These are phyloP conservation scores for Aphelinus certus DNA, from an alignment of 1,140 invertebrate species.

Conservation along the genomic window DNA sequence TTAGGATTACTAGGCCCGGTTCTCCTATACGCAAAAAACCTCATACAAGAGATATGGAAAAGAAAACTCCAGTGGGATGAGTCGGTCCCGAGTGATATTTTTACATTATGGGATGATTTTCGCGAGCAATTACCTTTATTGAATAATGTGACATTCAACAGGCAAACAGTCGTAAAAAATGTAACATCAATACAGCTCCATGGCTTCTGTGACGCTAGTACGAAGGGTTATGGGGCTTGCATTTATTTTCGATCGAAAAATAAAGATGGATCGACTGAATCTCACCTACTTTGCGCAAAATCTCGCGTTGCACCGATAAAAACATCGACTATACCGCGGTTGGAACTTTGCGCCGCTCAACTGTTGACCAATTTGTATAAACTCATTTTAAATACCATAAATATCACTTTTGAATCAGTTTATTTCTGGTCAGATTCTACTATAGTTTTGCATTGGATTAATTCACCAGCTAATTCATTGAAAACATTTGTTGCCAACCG, in stretches of 20 bases:
- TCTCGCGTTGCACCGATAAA: constrained; percentile 14
- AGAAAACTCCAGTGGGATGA: constrained; percentile 23
- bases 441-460: constrained; percentile 10
- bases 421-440: constrained; percentile 15
- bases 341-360: constrained; percentile 1
- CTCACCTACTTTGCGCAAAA: neutral
- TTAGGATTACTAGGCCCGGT: constrained; percentile 52
- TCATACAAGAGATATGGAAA: constrained; percentile 29
- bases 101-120: neutral
- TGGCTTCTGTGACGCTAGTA: constrained; percentile 28
- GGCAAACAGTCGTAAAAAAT: neutral
- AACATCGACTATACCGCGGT: neutral
- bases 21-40: constrained; percentile 54
- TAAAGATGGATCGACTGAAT: no score
- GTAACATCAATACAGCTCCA: constrained; percentile 9
- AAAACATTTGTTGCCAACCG: constrained; percentile 11
- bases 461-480: neutral
- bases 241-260: constrained; percentile 17
- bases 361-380: neutral
- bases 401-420: neutral
- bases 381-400: neutral
- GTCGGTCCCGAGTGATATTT: neutral
- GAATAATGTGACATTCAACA: neutral
- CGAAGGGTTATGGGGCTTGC: constrained; percentile 31
- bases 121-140: neutral